phyloP scores from a whole-genome alignment of 2,888 invertebrate species.

The Phorcus lineatus region DNA sequence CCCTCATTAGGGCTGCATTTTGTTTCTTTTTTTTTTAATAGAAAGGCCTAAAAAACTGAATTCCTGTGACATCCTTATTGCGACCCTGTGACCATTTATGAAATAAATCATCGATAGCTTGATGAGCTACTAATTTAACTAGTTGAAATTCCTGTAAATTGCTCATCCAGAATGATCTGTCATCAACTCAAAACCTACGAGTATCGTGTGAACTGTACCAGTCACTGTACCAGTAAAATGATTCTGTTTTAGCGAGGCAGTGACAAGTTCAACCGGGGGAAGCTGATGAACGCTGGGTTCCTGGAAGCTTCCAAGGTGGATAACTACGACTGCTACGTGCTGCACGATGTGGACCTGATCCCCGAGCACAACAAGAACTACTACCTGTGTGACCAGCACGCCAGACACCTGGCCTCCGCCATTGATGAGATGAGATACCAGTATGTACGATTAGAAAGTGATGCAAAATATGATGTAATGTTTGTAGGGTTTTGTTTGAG shows the following conservation, averaged over 20 bases:
- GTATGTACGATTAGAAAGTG: slow-evolving; percentile 55
- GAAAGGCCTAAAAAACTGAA: too few species aligned
- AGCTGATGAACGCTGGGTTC: slow-evolving; percentile 72
- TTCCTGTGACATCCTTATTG: too few species aligned
- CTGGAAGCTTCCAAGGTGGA: slow-evolving; percentile 61
- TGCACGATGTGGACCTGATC: slow-evolving; percentile 76
- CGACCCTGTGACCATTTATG: too few species aligned
- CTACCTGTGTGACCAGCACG: slow-evolving; percentile 75
- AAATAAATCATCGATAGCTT: too few species aligned
- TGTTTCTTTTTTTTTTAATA: too few species aligned
- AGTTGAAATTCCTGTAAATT: background rate
- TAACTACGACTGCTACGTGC: slow-evolving; percentile 70
- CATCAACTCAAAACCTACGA: too few species aligned
- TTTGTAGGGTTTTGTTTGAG: too few species aligned
- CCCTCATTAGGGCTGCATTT: too few species aligned
- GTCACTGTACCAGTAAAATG: too few species aligned
- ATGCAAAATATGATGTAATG: background rate
- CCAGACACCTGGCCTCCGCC: slow-evolving; percentile 75
- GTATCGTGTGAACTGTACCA: too few species aligned
- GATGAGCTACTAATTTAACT: too few species aligned
- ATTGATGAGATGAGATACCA: slow-evolving; percentile 77
- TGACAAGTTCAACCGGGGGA: slow-evolving; percentile 70
- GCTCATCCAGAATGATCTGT: too few species aligned
- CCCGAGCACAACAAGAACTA: slow-evolving; percentile 76
- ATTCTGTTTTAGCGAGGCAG: slow-evolving; percentile 54